Base-by-base conservation (phyloP, 2,797 vertebrate species). In the Halcyon badia region DNA sequence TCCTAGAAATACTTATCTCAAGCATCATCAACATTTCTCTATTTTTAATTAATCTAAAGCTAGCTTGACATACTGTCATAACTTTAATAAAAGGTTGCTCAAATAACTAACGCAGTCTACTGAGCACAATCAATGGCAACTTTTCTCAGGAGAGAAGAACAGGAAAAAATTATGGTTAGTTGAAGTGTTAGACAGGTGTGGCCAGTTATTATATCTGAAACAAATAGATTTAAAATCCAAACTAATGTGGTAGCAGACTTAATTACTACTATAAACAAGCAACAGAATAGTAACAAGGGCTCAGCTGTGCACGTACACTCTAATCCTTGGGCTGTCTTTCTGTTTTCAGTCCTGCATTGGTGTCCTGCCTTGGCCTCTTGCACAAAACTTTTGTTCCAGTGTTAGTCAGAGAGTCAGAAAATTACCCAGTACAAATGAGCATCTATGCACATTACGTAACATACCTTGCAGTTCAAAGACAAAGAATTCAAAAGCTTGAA, bases 221-320 rank as follows among this genome's bases (percentile, higher is more conserved):
- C 11, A 39, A 80, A 48, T 6, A 41, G 26, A 24, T 82, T 57
- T 71, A 82, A 93, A 91, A 65, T 56, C 20, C 8, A 81, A 72
- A 79, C 76, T 42, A 65, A 75, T 35, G 18, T 37, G 11, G 30
- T 44, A 48, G 22, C 6, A 71, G 69, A 80, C 6, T 61, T 48
- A 79, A 77, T 70, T 25, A 30, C 28, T 56, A 41, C 28, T 52
- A 31, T 30, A 52, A 88, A 56, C 6, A 52, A 76, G 17, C 12
- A 68, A 65, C 24, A 87, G 57, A 48, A 58, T 7, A 78, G 20
- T 37, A 75, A 83, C 0, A 1, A 88, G 9, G 14, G 16, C 31
- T 83, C 28, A 51, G 52, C 12, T 71, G 10, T 39, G 22, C 28
- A 39, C 0, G 0, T 48, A 31, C 3, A 1, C 8, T 9, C 3